Conservation (phyloP, 2,797 vertebrate species). For the Chromis chromis region DNA sequence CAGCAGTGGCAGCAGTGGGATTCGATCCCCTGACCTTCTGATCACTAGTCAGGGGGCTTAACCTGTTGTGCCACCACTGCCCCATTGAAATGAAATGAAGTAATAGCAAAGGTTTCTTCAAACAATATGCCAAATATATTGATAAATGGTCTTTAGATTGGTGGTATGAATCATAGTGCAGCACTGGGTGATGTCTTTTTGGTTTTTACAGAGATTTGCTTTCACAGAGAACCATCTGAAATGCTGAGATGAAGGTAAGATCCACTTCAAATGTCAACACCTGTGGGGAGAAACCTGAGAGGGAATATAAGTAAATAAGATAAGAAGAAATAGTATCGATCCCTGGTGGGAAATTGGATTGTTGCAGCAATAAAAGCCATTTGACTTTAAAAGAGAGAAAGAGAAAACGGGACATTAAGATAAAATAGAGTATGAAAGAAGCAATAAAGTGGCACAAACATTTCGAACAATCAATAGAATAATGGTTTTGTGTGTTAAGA, state of each 20-base stretch:
- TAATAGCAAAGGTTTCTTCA: no score
- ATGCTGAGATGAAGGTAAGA: constrained; percentile 16
- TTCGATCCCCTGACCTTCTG: no score
- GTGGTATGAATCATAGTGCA: neutral
- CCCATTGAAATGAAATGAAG: no score
- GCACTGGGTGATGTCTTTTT: neutral
- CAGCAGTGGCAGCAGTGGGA: no score
- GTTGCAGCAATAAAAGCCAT: constrained; percentile 29
- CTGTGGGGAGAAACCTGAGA: constrained; percentile 31
- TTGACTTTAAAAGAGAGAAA: constrained; percentile 14
- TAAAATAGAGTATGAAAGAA: constrained; percentile 7
- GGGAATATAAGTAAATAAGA: constrained; percentile 36
- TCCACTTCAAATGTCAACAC: constrained; percentile 28
- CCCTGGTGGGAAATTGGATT: constrained; percentile 30
- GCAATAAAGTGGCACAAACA: constrained; percentile 5
- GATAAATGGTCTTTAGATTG: neutral
- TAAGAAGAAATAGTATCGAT: constrained; percentile 46
- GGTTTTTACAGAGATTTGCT: constrained; percentile 1
- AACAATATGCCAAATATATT: no score
- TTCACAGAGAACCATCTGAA: constrained; percentile 11
- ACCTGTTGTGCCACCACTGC: no score
- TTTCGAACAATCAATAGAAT: neutral
- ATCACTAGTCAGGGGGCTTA: no score
- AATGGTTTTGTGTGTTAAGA: neutral
- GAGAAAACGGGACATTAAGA: neutral